Evolutionary conservation across 2,113 vertebrate species (phyloP), one percentile per base, ranked within the genome.

Genomic region (Mormoops blainvillei): DNA sequence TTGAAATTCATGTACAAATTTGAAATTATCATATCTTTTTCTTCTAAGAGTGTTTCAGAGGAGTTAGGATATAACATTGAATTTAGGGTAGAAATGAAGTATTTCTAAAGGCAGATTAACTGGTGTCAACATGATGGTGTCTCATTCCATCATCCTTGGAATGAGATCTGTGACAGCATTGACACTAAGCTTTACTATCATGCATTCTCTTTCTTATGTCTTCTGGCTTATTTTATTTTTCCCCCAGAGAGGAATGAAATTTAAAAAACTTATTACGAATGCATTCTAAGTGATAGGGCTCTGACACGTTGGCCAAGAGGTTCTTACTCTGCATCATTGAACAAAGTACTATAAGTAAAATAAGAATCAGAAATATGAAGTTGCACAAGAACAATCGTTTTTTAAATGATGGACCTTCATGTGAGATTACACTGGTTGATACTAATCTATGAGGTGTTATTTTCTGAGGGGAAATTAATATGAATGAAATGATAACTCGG

Each of bases 391-490:
- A 54, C 16, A 7, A 31, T 33, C 86, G 65, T 97, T 96, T 95
- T 96, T 88, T 98, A 96, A 97, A 87, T 28, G 78, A 15, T 88
- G 89, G 91, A 68, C 93, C 91, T 95, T 97, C 89, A 67, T 97
- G 90, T 86, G 48, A 68, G 31, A 87, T 96, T 97, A 43, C 80
- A 91, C 9, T 96, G 91, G 41, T 58, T 97, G 87, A 68, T 93
- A 91, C 7, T 94, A 94, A 94, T 97, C 96, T 95, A 11, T 0
- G 3, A 52, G 71, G 45, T 94, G 90, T 85, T 97, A 81, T 96
- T 98, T 98, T 97, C n/a, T 22, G 18, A 87, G 68, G 81, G 41
- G 65, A 68, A 96, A 97, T 98, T 97, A 96, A 89, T 97, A 97
- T 18, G 38, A 90, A 68, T 77, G 67, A 87, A 63, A 96, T 36